Evolutionary conservation across 2,888 invertebrate genomes (phyloP).

Genomic region (Amiota minor): DNA sequence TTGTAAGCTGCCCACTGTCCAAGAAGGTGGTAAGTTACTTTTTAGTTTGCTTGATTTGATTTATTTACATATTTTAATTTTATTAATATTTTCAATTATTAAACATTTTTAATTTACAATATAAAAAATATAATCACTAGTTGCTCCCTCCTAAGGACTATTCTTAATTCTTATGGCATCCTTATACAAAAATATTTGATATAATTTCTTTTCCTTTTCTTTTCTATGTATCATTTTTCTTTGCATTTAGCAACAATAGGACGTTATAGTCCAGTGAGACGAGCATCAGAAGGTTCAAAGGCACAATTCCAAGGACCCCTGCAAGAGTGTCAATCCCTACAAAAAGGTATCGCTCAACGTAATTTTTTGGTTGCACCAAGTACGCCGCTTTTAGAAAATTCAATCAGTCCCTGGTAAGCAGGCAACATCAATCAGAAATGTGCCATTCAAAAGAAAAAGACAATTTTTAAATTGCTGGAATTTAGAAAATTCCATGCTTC

Average conservation of each 20-base stretch:
- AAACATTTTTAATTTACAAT: conserved; percentile 7
- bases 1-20: conserved; percentile 79
- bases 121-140: not conserved
- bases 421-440: not conserved
- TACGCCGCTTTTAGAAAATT: conserved; percentile 73
- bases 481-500: no score
- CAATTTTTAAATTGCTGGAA: not conserved
- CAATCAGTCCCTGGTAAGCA: conserved; percentile 73
- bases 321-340: conserved; percentile 85
- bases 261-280: conserved; percentile 90
- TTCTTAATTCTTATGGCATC: not conserved
- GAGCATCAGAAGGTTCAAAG: conserved; percentile 84
- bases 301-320: conserved; percentile 79
- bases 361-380: conserved; percentile 73
- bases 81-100: conserved; percentile 33
- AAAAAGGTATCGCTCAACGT: conserved; percentile 75
- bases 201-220: not conserved
- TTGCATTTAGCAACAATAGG: conserved; percentile 63
- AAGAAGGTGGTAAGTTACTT: conserved; percentile 81
- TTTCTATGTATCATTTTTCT: not conserved
- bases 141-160: not conserved
- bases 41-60: conserved; percentile 38
- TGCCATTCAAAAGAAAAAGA: conserved; percentile 29
- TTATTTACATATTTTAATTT: conserved; percentile 38
- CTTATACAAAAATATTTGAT: not conserved